Base-by-base conservation (phyloP, 2,113 vertebrate genomes). In the Semnornis frantzii region DNA sequence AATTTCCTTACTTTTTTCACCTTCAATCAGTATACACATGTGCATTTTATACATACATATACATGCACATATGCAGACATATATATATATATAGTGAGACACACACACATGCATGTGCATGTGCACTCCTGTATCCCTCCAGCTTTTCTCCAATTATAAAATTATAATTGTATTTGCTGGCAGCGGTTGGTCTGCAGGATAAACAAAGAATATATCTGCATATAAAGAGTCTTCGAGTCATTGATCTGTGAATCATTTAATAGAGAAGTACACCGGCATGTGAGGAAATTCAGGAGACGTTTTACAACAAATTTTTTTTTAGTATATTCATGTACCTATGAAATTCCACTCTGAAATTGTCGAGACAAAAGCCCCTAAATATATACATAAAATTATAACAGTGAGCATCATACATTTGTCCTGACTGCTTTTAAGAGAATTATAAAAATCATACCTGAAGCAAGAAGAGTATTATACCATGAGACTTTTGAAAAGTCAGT, bases 151-250 rank as follows among this genome's bases (percentile, higher is more conserved):
- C 76, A 93, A 73, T 96, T 92, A 94, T 21, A 55, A 89, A 92
- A 94, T 70, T 11, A 75, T 87, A 92, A 93, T 74, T 94, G 34
- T 77, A 68, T 93, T 94, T 84, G 13, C 31, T 95, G 82, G 65
- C 62, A 90, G 82, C 86, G 59, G 84, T 81, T 90, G 85, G 85
- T 95, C 94, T 95, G 87, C 62, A 92, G 71, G 92, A 96, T 92
- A 97, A 97, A 92, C 78, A 90, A 31, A 74, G 80, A 93, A 72
- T 69, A 76, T 75, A 72, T 96, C 87, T 96, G 72, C 89, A 90
- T 96, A 87, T 91, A 86, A 95, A 94, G 59, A 91, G 52, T 21
- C 62, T 90, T 60, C 83, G 87, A 93, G 58, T 89, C 75, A 89
- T 59, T 93, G 80, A 83, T 87, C 82, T 71, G 25, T 48, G 81